Base-by-base conservation (phyloP, 2,888 invertebrate species). In the Erebia palarica region DNA sequence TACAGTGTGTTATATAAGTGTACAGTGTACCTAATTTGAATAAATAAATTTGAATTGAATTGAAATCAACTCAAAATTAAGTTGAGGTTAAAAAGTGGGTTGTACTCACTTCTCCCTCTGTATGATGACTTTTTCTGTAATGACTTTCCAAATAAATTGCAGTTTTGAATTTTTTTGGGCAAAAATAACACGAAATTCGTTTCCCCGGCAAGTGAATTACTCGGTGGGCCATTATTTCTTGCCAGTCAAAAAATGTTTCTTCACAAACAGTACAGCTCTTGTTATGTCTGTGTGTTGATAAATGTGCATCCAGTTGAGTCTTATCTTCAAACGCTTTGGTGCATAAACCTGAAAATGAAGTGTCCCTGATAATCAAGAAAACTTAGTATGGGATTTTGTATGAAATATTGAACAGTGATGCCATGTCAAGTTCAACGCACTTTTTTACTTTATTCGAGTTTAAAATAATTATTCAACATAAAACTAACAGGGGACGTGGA, bases 161-260 rank as follows among this genome's bases (percentile, higher is more conserved):
- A 13, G 80, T 70, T 3, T 49, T 67, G 69, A 73, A 83, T 47
- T 71, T 73, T 70, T 80, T 82, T 1, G 68, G 65, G 70, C 90
- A 90, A 16, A 89, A 74, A 59, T 88, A 86, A 71, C 90, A 91
- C 44, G 65, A 73, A 8, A 75, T 69, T 57, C 84, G 79, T 1
- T 75, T 76, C 0, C 67, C 27, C 0, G 82, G 80, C 7, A 89
- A 64, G 72, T 91, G 90, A 13, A 70, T 60, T 0, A 87, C 36
- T 60, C 91, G 80, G 71, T 91, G 91, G 0, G 82, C 78, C 0
- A 89, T 74, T 1, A 89, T 67, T 44, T 85, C 80, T 0, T 86
- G 82, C 78, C 83, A 81, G 10, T 81, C 78, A 14, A 61, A 71
- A n/a, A 82, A 78, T 0, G 16, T 57, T 44, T 83, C 80, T 3